Percentiles rank a stretch among this genome's conserved stretches.
Conservation (phyloP, 2,113 vertebrate species). For the crab-eating macaque (Macaca fascicularis) region DNA sequence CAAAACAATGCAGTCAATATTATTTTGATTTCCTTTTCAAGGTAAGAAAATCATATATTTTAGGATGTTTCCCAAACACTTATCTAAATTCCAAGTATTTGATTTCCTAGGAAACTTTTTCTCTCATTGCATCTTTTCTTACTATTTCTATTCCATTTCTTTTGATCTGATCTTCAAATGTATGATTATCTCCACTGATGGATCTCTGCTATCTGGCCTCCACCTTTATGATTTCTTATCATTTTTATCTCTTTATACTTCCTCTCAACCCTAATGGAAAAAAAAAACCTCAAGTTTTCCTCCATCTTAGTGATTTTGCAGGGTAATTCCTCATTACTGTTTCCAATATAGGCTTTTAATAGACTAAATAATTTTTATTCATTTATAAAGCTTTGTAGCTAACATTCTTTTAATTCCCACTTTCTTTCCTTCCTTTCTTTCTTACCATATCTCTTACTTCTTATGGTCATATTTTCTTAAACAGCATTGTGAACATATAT, state of each 20-base stretch:
- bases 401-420: neutral
- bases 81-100: neutral
- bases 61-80: neutral
- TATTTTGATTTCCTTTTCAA: constrained; percentile 9
- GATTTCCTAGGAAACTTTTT: neutral
- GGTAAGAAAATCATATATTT: neutral
- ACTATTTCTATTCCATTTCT: neutral
- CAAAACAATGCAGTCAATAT: constrained; percentile 27
- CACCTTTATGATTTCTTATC: neutral
- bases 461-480: neutral
- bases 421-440: neutral
- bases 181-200: neutral
- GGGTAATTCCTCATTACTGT: neutral
- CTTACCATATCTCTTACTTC: neutral
- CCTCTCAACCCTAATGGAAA: neutral
- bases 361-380: neutral
- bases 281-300: neutral
- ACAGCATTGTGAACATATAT: neutral
- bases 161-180: neutral
- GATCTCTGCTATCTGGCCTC: neutral
- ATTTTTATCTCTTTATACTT: neutral
- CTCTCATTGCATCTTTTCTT: constrained; percentile 4
- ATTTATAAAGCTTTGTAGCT: neutral
- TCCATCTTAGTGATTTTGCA: neutral
- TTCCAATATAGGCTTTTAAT: neutral